A percentile compares a stretch with the other conserved stretches of the same genome.
These are phyloP conservation scores for Myodes glareolus DNA, from an alignment of 2,113 vertebrate species.

Conservation along the genomic window DNA sequence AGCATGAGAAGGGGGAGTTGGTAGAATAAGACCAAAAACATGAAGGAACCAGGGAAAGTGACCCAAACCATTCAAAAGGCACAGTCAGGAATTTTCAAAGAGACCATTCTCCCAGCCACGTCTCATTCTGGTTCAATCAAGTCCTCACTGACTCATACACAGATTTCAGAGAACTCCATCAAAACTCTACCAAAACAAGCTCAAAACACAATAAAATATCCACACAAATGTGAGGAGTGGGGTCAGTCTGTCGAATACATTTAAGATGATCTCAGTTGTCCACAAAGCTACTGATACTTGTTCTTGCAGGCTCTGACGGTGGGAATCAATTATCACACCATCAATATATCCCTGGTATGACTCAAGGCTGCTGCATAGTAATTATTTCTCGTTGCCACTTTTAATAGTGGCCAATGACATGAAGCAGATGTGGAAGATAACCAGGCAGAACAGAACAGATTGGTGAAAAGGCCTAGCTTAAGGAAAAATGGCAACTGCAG, in stretches of 20 bases:
- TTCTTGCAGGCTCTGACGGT: accelerated
- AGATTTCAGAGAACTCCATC: background rate
- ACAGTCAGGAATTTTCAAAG: background rate
- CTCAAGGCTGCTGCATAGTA: background rate
- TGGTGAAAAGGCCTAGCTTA: accelerated
- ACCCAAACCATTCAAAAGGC: background rate
- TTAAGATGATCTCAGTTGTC: background rate
- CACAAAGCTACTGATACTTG: background rate
- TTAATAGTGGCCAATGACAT: background rate
- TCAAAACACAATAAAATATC: background rate
- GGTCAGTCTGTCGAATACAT: background rate
- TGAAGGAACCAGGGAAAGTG: background rate
- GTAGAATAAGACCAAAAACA: background rate
- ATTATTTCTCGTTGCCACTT: background rate
- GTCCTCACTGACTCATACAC: background rate
- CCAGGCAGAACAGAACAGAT: background rate
- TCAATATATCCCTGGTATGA: background rate
- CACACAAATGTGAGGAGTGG: background rate
- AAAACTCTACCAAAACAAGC: background rate
- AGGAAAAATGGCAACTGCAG: background rate
- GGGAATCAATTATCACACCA: background rate
- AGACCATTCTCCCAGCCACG: background rate
- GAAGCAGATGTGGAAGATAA: background rate
- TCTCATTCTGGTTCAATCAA: conserved; percentile 7
- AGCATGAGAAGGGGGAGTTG: background rate